Base-by-base conservation (phyloP, 2,113 vertebrate genomes). In the Solea solea region DNA sequence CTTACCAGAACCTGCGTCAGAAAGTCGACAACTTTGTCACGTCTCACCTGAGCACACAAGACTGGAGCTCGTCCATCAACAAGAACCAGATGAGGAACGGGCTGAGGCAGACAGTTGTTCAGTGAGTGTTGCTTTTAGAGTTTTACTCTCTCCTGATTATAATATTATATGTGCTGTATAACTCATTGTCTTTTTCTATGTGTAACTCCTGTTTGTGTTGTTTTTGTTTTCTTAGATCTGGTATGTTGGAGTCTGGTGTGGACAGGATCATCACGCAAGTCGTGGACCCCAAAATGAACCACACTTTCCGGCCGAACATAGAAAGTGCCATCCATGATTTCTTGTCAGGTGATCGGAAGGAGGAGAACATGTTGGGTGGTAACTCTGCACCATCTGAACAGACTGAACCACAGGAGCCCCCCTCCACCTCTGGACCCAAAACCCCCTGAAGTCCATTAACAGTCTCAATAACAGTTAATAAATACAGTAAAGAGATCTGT, bases 221-320 rank as follows among this genome's bases (percentile, higher is more conserved):
- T 76, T 27, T 48, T 16, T 41, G 27, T 1, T 55, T 27, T 42
- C 28, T 41, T 46, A 98, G 97, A 86, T 98, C 97, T 2, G 97
- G 97, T 65, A 98, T 99, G 97, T 86, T 99, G 93, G 97, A 98
- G 92, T 96, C 96, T 4, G 97, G 97, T 74, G 97, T 99, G 83
- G 97, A 99, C 93, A 93, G 97, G 89, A 99, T 99, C 88, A 99
- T 99, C 91, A 97, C 96, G 80, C 97, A 99, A 90, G 97, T 98
- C 69, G 97, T 99, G 80, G 97, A 99, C 88, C 97, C 97, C 69
- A 99, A 99, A 86, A 93, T 98, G 71, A 97, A 99, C 91, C 97
- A 99, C 93, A 98, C 96, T 86, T 99, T 99, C 92, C 94, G 96
- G 76, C 97, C 97, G 0, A 95, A 97, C 89, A 99, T 99, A 89